Percentiles rank a stretch among this genome's conserved stretches.
phyloP scores from a whole-genome alignment of 2,113 vertebrate species.

The Thomomys bottae region DNA sequence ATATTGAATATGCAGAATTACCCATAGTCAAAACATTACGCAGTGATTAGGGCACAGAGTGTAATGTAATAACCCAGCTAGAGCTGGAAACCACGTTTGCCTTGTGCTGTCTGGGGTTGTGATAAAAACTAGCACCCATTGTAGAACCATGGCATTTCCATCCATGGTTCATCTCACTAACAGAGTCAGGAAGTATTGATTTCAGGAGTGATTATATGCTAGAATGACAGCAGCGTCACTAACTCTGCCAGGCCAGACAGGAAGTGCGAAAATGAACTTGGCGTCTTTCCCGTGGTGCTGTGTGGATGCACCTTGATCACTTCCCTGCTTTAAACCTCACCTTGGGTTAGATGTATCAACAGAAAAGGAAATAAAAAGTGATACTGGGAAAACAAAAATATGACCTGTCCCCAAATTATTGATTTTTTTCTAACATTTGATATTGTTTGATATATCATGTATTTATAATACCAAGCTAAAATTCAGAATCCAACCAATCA shows the following conservation, averaged over 20 bases:
- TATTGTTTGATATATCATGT: not conserved
- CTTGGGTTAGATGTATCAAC: not conserved
- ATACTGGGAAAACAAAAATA: not conserved
- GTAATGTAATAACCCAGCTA: not conserved
- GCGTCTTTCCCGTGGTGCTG: not conserved
- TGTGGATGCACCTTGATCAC: not conserved
- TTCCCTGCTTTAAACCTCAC: not conserved
- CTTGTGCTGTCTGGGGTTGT: not conserved
- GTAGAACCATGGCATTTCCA: not conserved
- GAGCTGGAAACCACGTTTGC: conserved; percentile 21
- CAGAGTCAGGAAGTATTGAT: conserved; percentile 54
- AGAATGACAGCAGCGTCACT: conserved; percentile 57
- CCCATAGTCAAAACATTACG: conserved; percentile 48
- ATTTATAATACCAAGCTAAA: not conserved
- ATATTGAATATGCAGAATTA: not conserved
- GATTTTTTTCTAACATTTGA: not conserved
- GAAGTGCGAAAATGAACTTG: not conserved
- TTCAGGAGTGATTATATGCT: not conserved
- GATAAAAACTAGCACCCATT: conserved; percentile 51
- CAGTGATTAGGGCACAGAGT: conserved; percentile 7
- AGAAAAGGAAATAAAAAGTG: not conserved
- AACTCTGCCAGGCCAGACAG: not conserved
- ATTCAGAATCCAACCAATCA: not conserved
- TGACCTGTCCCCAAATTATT: not conserved
- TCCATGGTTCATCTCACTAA: conserved; percentile 55